Base-by-base conservation (phyloP, 2,797 vertebrate species). In the Rhinella marina region DNA sequence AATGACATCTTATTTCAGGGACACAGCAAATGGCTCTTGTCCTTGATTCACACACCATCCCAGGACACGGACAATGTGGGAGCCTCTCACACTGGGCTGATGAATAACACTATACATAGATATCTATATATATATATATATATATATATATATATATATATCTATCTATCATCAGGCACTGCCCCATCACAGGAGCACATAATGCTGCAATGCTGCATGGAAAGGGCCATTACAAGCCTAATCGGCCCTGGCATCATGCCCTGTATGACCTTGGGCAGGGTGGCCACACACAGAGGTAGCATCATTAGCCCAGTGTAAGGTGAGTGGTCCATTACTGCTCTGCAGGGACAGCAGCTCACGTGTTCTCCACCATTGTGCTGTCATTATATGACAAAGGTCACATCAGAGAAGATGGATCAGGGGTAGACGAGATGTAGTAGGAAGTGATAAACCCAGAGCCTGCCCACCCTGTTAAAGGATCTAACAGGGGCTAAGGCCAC, bases 1-100 rank as follows among this genome's bases (percentile, higher is more conserved):
- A 59, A 86, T 86, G 84, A 82, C 84, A 88, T 54, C 84, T 41
- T 66, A 82, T 68, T 86, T 82, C 83, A 81, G 68, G 50, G 61
- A 66, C 86, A 87, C 83, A 41, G 68, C 68, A 77, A 41, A 81
- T 76, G 77, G 80, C 57, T 75, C 52, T 14, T 23, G 59, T 21
- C 76, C 77, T 81, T 72, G 59, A 23, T 87, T 66, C 27, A 66
- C 23, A 11, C 3, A 17, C 14, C 16, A 70, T 17, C 13, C 64
- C 14, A 6, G 21, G 11, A 25, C 19, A 82, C 10, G 50, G n/a
- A 52, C 9, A 48, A 14, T 68, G 23, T 11, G 7, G 6, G 61
- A 61, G 17, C 19, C 25, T 59, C 19, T 32, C 54, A n/a, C 7
- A 12, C 1, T 19, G 14, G 11, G 19, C 52, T 6, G 21, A 7